Conservation (phyloP, 2,113 vertebrate species). For the Eidolon helvum region DNA sequence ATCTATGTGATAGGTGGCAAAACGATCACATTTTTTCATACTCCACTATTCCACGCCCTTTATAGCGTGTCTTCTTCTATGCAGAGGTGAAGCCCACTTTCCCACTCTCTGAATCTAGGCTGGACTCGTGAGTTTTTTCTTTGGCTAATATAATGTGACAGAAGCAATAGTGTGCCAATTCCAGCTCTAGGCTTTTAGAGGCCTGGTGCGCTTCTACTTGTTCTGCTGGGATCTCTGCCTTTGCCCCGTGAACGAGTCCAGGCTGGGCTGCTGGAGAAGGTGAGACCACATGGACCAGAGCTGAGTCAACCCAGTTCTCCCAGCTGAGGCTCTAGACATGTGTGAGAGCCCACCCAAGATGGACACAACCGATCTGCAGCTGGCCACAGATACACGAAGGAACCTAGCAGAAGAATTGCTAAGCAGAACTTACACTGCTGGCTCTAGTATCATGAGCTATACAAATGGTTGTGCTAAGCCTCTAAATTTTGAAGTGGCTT, state of each 20-base stretch:
- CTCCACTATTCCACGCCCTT: neutral
- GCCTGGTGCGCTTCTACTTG: neutral
- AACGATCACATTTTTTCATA: neutral
- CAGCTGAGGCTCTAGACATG: neutral
- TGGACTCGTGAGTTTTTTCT: neutral
- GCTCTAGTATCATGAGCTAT: neutral
- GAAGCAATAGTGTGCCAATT: neutral
- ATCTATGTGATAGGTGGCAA: neutral
- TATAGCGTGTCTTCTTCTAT: neutral
- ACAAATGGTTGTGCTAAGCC: neutral
- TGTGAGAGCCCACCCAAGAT: neutral
- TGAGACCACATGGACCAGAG: neutral
- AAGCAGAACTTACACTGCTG: neutral
- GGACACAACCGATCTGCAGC: neutral
- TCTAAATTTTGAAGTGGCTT: neutral
- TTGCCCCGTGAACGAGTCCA: neutral
- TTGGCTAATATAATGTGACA: neutral
- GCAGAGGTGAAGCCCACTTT: neutral
- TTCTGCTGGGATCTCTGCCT: neutral
- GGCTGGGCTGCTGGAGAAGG: neutral
- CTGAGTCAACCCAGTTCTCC: neutral
- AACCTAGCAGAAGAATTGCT: neutral
- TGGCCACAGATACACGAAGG: neutral
- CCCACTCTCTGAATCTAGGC: neutral
- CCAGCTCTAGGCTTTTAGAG: neutral